Conservation (phyloP, 1,140 invertebrate genomes). For the Hypothenemus hampei region DNA sequence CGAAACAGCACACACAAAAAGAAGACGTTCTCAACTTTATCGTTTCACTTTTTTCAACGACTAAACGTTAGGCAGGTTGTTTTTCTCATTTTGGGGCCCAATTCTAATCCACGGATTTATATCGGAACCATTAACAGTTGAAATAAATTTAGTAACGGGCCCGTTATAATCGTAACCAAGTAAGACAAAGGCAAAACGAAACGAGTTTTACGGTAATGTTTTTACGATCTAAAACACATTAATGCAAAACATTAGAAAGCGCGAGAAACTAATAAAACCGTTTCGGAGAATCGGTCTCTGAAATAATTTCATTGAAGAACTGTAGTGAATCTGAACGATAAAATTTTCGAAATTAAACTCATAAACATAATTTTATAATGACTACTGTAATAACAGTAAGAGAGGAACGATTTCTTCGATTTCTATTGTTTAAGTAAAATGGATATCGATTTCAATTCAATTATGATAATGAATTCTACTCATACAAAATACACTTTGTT, state of each 20-base stretch:
- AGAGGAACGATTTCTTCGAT: neutral
- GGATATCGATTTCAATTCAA: too few species aligned
- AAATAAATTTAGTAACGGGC: neutral
- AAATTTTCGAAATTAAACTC: slow-evolving; percentile 20
- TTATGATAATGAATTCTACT: too few species aligned
- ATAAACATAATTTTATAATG: slow-evolving; percentile 25
- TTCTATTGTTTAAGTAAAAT: too few species aligned
- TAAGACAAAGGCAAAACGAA: slow-evolving; percentile 7
- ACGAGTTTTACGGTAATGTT: slow-evolving; percentile 6
- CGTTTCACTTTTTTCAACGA: too few species aligned
- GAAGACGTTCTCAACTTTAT: too few species aligned
- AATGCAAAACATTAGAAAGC: slow-evolving; percentile 21
- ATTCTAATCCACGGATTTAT: too few species aligned
- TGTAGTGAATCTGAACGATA: slow-evolving; percentile 9
- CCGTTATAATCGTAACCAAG: neutral
- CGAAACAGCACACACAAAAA: too few species aligned
- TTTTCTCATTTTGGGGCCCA: too few species aligned
- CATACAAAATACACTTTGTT: too few species aligned
- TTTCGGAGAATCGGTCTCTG: slow-evolving; percentile 2
- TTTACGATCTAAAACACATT: slow-evolving; percentile 19
- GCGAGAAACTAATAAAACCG: slow-evolving; percentile 19
- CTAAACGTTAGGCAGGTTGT: too few species aligned
- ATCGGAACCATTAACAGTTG: too few species aligned
- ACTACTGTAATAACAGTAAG: slow-evolving; percentile 20
- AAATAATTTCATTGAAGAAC: slow-evolving; percentile 8